Evolutionary conservation across 1,140 invertebrate genomes (phyloP).

Genomic region (Nasonia giraulti): DNA sequence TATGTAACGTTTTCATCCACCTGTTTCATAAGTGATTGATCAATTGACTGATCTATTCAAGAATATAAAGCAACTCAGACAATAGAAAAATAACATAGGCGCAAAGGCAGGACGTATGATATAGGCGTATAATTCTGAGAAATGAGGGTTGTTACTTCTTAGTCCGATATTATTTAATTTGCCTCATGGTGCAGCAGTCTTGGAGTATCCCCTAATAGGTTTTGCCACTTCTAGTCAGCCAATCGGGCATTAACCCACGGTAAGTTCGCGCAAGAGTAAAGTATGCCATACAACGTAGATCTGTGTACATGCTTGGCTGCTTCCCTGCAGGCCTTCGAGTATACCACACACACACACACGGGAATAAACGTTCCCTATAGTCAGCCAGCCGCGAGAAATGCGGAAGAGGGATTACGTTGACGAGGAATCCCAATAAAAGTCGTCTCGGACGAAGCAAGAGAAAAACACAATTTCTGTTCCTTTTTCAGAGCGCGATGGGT

Average conservation of each 20-base stretch:
- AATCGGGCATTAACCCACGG: slow-evolving; percentile 60
- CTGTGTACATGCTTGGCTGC: background rate
- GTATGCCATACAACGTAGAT: background rate
- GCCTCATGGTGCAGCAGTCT: slow-evolving; percentile 45
- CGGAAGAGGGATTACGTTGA: background rate
- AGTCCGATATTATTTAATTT: background rate
- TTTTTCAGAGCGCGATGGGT: background rate
- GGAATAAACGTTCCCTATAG: background rate
- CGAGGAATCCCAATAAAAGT: slow-evolving; percentile 51
- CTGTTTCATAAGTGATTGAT: background rate
- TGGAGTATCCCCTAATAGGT: slow-evolving; percentile 55
- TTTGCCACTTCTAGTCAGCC: slow-evolving; percentile 46
- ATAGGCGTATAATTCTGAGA: background rate
- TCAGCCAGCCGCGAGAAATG: background rate
- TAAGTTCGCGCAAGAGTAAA: background rate
- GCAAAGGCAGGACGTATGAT: background rate
- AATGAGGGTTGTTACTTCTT: background rate
- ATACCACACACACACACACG: background rate
- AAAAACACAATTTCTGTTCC: background rate
- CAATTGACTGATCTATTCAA: background rate
- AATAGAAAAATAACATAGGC: background rate
- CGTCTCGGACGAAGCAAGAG: slow-evolving; percentile 7
- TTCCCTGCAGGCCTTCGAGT: background rate
- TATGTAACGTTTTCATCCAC: too few species aligned
- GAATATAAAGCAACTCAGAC: background rate